Evolutionary conservation across 2,797 vertebrate species (phyloP), one percentile per base, ranked within the genome.

Genomic region (Lithobates sylvaticus): DNA sequence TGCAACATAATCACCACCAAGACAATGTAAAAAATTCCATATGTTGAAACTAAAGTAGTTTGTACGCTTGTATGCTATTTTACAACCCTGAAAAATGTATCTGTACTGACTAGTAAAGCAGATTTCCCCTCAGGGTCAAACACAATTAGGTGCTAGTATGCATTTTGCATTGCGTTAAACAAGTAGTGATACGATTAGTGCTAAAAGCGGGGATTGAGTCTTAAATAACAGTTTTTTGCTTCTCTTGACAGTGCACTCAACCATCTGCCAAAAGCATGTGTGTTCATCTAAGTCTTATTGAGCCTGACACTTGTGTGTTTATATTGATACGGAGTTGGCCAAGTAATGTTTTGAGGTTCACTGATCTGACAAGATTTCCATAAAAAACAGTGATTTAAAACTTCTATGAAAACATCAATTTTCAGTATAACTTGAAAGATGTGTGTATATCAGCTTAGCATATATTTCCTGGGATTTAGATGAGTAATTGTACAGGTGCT

Each of bases 211-310:
- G 44, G 3, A 58, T 27, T 64, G 23, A 78, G 69, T 78, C 58
- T 68, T 85, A 74, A 84, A 85, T 85, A 74, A 79, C 69, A 73
- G 58, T 44, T 54, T 34, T 44, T 79, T 74, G 69, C 36, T 65
- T 26, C 84, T 72, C 70, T 61, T 73, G 36, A 79, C 68, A 79
- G 61, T 73, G 69, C 50, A 78, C 69, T 77, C 44, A 72, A 34
- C 83, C 83, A 78, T 73, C 39, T 85, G 76, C 54, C 54, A 85
- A 72, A 83, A 34, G 54, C 50, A 50, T 67, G 13, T 67, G 54
- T 70, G n/a, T 42, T 13, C 15, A 12, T 15, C 50, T 61, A 64
- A 72, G 54, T 82, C 23, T 73, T 74, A 82, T 64, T 70, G 47
- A 81, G 70, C 50, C 27, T 58, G 47, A 81, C 79, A 81, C 68